Evolutionary conservation across 1,140 invertebrate species (phyloP).

Genomic region (Euura saliciscinereae): DNA sequence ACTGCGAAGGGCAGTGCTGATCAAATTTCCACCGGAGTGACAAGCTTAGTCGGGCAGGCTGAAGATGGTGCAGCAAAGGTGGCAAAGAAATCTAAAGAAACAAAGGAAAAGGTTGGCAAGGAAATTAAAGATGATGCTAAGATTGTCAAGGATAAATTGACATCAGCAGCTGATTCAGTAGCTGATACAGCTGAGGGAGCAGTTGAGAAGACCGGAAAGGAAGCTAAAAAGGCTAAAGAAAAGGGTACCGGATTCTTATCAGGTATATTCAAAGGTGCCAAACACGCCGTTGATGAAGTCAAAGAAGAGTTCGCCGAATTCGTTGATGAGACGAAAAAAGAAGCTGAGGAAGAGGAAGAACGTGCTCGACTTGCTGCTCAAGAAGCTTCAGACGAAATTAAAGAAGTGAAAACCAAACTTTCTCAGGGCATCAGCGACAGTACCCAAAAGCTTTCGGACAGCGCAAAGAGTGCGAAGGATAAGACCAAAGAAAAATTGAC

Average conservation of each 20-base stretch:
- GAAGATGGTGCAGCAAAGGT: conserved; percentile 17
- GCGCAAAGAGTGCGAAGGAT: neutral
- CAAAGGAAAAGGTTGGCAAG: conserved; percentile 15
- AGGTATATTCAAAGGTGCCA: conserved; percentile 35
- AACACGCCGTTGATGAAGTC: conserved; percentile 44
- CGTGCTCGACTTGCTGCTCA: neutral
- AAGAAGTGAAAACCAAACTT: neutral
- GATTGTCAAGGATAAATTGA: conserved; percentile 15
- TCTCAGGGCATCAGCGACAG: neutral
- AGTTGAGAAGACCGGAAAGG: conserved; percentile 35
- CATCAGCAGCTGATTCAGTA: neutral
- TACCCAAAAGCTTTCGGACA: neutral
- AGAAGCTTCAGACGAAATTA: neutral
- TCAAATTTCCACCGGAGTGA: neutral
- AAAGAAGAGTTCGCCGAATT: conserved; percentile 47
- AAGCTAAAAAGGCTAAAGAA: conserved; percentile 25
- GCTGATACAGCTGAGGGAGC: conserved; percentile 38
- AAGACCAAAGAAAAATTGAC: neutral
- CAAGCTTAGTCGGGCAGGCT: neutral
- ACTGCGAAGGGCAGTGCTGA: neutral
- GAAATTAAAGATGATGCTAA: conserved; percentile 25
- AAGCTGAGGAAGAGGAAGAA: conserved; percentile 6
- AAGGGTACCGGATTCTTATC: conserved; percentile 34
- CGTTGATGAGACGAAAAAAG: neutral
- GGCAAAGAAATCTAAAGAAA: neutral